Conservation (phyloP, 2,797 vertebrate species). For the Vultur gryphus region DNA sequence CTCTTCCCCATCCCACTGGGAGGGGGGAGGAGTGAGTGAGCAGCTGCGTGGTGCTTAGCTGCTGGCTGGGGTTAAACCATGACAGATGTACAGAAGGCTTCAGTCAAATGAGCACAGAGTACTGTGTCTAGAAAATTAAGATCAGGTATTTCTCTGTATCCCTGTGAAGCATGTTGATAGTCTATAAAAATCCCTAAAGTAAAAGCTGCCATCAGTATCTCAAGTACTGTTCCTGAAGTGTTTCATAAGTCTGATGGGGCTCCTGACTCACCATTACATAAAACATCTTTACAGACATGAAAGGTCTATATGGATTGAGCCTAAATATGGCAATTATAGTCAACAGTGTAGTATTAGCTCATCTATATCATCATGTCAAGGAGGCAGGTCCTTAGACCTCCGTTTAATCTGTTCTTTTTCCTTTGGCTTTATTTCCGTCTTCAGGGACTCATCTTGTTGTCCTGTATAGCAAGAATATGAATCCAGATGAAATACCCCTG, state of each 20-base stretch:
- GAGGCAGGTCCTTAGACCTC: neutral
- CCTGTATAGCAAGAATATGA: neutral
- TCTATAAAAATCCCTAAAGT: neutral
- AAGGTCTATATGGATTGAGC: neutral
- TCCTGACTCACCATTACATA: neutral
- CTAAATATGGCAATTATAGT: neutral
- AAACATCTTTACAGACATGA: neutral
- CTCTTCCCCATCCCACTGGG: too few relatives aligned
- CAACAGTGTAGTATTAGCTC: neutral
- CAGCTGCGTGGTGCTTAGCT: too few relatives aligned
- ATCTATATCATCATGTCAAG: neutral
- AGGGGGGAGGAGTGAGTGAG: too few relatives aligned
- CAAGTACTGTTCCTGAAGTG: neutral
- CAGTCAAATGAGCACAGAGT: neutral
- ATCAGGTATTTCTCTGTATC: neutral
- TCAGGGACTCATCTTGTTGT: neutral
- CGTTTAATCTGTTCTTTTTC: neutral
- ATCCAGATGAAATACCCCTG: neutral
- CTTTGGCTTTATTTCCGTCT: neutral
- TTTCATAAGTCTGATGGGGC: neutral
- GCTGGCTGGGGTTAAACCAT: too few relatives aligned
- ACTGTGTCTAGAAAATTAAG: neutral
- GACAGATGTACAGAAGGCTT: neutral
- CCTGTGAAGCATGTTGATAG: fast-evolving
- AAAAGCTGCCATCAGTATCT: neutral